phyloP scores from a whole-genome alignment of 2,888 invertebrate genomes.

The Pterostichus niger region DNA sequence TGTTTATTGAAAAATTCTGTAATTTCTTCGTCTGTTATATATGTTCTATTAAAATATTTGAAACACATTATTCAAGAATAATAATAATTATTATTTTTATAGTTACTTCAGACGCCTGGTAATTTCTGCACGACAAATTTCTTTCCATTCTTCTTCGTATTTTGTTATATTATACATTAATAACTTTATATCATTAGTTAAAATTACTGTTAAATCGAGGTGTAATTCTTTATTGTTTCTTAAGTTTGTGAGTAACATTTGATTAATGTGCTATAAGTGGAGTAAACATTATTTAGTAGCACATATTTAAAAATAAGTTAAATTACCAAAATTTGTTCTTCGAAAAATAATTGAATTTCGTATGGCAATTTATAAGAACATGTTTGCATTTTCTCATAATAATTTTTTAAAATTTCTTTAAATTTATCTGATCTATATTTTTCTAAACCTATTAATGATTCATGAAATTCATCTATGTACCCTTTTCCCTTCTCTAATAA shows the following conservation, averaged over 20 bases:
- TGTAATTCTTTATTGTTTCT: conserved; percentile 72
- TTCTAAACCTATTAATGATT: conserved; percentile 70
- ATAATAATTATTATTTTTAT: not conserved
- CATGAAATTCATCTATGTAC: conserved; percentile 69
- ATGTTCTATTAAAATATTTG: conserved; percentile 2
- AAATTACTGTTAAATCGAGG: conserved; percentile 17
- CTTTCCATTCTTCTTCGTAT: conserved; percentile 55
- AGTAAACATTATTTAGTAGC: conserved; percentile 6
- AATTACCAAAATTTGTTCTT: conserved; percentile 72
- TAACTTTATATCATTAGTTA: conserved; percentile 50
- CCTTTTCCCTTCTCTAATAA: conserved; percentile 66
- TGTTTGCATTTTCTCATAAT: conserved; percentile 71
- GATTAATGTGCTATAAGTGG: conserved; percentile 72
- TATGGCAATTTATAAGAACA: conserved; percentile 72
- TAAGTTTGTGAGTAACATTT: conserved; percentile 73
- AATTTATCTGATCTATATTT: conserved; percentile 70
- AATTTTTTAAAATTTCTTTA: conserved; percentile 71
- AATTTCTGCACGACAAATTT: conserved; percentile 42
- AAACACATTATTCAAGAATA: not conserved
- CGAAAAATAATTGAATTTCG: conserved; percentile 73
- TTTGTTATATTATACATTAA: conserved; percentile 42
- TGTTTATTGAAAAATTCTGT: not conserved
- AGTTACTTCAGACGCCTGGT: conserved; percentile 48
- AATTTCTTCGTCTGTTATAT: conserved; percentile 20
- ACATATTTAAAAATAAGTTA: not conserved